These are phyloP conservation scores for Heliconius hewitsoni DNA, from an alignment of 1,140 invertebrate genomes.

Conservation along the genomic window DNA sequence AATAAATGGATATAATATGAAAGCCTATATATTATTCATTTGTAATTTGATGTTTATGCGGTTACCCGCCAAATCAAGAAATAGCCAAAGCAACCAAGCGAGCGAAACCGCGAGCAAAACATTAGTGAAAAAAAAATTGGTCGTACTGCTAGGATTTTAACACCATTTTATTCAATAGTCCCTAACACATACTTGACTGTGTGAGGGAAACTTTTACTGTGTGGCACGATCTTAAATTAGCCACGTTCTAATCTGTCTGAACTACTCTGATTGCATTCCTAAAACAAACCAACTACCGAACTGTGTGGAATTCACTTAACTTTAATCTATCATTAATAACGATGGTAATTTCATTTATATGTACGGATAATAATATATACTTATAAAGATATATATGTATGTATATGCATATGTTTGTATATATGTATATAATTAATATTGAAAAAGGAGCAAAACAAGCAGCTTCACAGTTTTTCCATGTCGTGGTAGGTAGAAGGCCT, in stretches of 20 bases:
- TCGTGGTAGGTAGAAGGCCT: no score
- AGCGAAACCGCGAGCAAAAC: not conserved
- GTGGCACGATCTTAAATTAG: constrained; percentile 53
- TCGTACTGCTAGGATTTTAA: not conserved
- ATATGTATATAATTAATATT: not conserved
- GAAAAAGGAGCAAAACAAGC: no score
- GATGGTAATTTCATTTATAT: not conserved
- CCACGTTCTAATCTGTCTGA: constrained; percentile 51
- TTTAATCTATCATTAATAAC: constrained; percentile 32
- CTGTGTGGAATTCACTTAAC: constrained; percentile 24
- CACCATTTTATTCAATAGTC: not conserved
- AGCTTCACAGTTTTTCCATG: not conserved
- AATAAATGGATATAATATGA: no score
- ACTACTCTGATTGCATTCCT: constrained; percentile 61
- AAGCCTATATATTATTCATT: no score
- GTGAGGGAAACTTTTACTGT: not conserved
- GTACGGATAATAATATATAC: not conserved
- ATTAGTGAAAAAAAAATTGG: not conserved
- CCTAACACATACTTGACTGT: not conserved
- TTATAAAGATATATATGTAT: not conserved
- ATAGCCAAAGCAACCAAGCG: no score
- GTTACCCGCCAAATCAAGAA: no score
- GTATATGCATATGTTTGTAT: not conserved
- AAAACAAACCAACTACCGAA: constrained; percentile 32
- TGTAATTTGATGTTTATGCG: no score